A percentile compares a stretch with the other conserved stretches of the same genome.
Conservation (phyloP, 2,888 invertebrate genomes). For the Eupithecia inturbata region DNA sequence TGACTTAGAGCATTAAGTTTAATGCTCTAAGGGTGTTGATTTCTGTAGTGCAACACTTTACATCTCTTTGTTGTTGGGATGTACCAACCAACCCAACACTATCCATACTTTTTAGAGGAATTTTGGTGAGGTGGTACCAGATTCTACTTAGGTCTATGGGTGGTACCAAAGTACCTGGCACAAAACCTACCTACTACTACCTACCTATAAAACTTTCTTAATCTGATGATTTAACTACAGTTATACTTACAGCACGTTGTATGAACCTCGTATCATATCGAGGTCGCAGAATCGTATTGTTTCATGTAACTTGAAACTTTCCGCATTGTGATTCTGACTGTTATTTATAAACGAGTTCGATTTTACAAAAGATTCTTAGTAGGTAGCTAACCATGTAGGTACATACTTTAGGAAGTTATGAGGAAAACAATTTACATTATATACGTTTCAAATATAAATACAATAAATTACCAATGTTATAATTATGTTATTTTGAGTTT, state of each 20-base stretch:
- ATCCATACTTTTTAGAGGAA: too few relatives aligned
- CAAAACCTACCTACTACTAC: background rate
- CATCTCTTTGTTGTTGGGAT: too few relatives aligned
- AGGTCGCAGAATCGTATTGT: slow-evolving; percentile 22
- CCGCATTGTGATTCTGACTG: background rate
- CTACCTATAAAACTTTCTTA: background rate
- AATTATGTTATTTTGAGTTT: too few relatives aligned
- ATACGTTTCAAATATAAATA: background rate
- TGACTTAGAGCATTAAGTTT: too few relatives aligned
- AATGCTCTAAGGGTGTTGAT: too few relatives aligned
- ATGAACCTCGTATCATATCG: slow-evolving; percentile 4
- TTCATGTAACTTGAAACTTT: slow-evolving; percentile 20
- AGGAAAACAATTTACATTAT: background rate
- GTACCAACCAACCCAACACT: too few relatives aligned
- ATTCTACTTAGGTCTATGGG: too few relatives aligned
- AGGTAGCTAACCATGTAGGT: too few relatives aligned
- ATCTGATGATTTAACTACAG: background rate
- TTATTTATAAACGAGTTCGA: slow-evolving; percentile 1
- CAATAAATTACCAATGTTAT: too few relatives aligned
- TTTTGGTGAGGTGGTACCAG: too few relatives aligned
- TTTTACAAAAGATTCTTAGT: background rate
- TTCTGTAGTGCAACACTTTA: too few relatives aligned
- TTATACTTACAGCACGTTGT: background rate
- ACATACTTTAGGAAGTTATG: background rate
- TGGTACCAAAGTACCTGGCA: too few relatives aligned